A percentile compares a stretch with the other conserved stretches of the same genome.
These are phyloP conservation scores for Nibea coibor DNA, from an alignment of 2,113 vertebrate genomes.

Conservation along the genomic window DNA sequence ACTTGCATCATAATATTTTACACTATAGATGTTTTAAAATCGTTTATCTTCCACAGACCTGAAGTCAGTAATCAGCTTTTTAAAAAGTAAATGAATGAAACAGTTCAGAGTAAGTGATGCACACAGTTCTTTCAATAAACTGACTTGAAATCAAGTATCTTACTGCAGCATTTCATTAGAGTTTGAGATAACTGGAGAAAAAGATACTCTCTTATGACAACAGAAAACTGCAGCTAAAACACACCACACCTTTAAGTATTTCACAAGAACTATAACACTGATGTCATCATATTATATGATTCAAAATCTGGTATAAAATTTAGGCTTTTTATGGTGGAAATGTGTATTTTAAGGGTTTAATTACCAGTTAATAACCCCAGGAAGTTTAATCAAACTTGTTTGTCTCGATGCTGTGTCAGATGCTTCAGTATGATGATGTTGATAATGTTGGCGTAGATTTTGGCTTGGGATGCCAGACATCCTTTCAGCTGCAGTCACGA, in stretches of 20 bases:
- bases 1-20: not conserved
- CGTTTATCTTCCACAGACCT: not conserved
- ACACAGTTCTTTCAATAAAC: not conserved
- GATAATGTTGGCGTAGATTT: constrained; percentile 52
- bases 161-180: not conserved
- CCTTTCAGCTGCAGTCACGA: constrained; percentile 20
- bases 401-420: constrained; percentile 26
- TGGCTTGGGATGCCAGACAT: constrained; percentile 70
- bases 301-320: not conserved
- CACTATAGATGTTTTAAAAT: not conserved
- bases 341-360: not conserved
- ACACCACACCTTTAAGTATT: not conserved
- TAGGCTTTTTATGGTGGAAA: too few relatives aligned
- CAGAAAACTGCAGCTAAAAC: not conserved
- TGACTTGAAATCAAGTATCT: not conserved
- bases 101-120: not conserved
- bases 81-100: not conserved
- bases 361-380: not conserved
- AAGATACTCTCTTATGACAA: not conserved
- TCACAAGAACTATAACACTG: too few relatives aligned
- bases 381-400: not conserved
- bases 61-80: not conserved
- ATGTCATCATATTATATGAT: not conserved
- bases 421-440: constrained; percentile 28
- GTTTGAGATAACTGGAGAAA: not conserved